Percentiles rank a stretch among this genome's conserved stretches.
phyloP scores from a whole-genome alignment of 2,888 invertebrate species.

The Alcis repandata region DNA sequence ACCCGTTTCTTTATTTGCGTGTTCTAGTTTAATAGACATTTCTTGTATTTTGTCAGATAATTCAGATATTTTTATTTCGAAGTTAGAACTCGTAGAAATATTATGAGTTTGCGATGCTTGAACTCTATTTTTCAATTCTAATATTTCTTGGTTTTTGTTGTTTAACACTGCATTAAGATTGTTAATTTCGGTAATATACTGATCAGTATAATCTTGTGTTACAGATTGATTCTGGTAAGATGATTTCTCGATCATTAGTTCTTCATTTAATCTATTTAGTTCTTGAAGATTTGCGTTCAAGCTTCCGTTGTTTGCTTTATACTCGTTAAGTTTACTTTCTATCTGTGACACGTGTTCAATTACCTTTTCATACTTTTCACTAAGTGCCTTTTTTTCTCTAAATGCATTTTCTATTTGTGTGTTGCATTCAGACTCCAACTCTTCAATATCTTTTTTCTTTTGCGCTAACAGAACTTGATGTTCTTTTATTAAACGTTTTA shows the following conservation, averaged over 20 bases:
- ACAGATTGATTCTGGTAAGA: conserved; percentile 51
- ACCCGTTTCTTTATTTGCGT: conserved; percentile 55
- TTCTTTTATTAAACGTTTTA: conserved; percentile 69
- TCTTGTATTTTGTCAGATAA: conserved; percentile 66
- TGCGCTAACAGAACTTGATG: conserved; percentile 74
- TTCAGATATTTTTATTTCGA: conserved; percentile 67
- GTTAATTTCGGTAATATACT: conserved; percentile 86
- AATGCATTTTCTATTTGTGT: conserved; percentile 78
- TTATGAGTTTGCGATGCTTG: conserved; percentile 62
- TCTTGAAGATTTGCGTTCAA: conserved; percentile 70
- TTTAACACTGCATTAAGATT: conserved; percentile 82
- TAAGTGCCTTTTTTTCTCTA: conserved; percentile 80
- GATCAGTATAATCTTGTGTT: conserved; percentile 78
- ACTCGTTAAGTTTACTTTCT: conserved; percentile 71
- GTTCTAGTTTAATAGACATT: conserved; percentile 54
- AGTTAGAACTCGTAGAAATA: conserved; percentile 55
- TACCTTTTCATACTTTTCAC: conserved; percentile 79
- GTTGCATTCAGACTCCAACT: conserved; percentile 79
- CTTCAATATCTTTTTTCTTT: conserved; percentile 78
- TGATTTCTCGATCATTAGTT: conserved; percentile 60
- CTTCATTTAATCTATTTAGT: conserved; percentile 68
- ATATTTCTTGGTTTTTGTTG: conserved; percentile 81
- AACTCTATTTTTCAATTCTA: conserved; percentile 65
- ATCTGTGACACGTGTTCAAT: conserved; percentile 79
- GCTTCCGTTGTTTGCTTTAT: conserved; percentile 67